Percentiles rank a stretch among this genome's conserved stretches.
phyloP scores from a whole-genome alignment of 1,140 invertebrate genomes.

The Drosophila seguyi region DNA sequence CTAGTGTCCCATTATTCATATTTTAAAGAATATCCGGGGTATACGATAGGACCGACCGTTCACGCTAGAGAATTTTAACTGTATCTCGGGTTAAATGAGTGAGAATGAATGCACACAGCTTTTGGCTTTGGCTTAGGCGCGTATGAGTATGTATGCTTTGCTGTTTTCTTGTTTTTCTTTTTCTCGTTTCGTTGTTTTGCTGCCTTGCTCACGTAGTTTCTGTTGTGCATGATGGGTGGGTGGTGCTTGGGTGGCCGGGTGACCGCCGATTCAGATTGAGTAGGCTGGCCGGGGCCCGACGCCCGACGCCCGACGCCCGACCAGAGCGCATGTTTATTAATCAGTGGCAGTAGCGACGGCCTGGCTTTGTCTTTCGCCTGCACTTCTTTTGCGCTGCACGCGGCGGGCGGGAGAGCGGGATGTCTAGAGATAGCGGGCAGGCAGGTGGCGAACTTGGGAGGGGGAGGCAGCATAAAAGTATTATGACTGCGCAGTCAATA shows the following conservation, averaged over 20 bases:
- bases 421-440: slow-evolving; percentile 33
- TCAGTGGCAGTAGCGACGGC: slow-evolving; percentile 49
- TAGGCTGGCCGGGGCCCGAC: slow-evolving; percentile 50
- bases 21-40: no score
- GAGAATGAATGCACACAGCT: slow-evolving; percentile 35
- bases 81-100: slow-evolving; percentile 47
- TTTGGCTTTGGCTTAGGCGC: slow-evolving; percentile 58
- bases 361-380: slow-evolving; percentile 67
- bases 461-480: slow-evolving; percentile 57
- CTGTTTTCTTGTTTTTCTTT: slow-evolving; percentile 9
- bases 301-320: slow-evolving; percentile 5
- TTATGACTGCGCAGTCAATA: slow-evolving; percentile 82
- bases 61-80: background rate
- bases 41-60: no score
- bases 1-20: background rate
- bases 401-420: slow-evolving; percentile 11
- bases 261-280: slow-evolving; percentile 74
- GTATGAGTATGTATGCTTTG: slow-evolving; percentile 51
- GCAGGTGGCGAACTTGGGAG: slow-evolving; percentile 47
- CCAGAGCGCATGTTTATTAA: slow-evolving; percentile 82
- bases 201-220: slow-evolving; percentile 29
- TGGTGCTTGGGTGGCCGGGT: slow-evolving; percentile 32
- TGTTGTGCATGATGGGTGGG: slow-evolving; percentile 18
- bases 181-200: slow-evolving; percentile 16
- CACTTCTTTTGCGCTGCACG: slow-evolving; percentile 58